Evolutionary conservation across 1,140 invertebrate genomes (phyloP).

Genomic region (Hypothenemus hampei): DNA sequence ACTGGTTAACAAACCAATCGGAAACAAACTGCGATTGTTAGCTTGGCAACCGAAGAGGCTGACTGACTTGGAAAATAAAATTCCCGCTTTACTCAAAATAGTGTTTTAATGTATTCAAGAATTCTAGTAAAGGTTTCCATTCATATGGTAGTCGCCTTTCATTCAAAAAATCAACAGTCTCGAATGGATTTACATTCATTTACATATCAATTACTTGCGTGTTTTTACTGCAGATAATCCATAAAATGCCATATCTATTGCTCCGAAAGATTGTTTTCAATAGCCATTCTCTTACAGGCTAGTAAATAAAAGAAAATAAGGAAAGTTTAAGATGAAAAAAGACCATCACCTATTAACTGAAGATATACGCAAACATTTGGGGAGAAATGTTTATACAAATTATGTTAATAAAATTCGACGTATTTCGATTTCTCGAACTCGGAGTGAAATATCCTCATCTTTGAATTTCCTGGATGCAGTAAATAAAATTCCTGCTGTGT

Average conservation of each 20-base stretch:
- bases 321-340: too few relatives aligned
- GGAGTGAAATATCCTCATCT: too few relatives aligned
- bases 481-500: slow-evolving; percentile 3
- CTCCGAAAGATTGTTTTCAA: too few relatives aligned
- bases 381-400: too few relatives aligned
- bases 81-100: background rate
- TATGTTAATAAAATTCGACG: too few relatives aligned
- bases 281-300: too few relatives aligned
- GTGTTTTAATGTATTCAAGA: slow-evolving; percentile 9
- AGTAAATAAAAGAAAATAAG: too few relatives aligned
- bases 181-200: slow-evolving; percentile 18
- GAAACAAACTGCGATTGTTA: background rate
- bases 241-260: too few relatives aligned
- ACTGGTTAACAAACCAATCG: background rate
- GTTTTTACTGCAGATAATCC: too few relatives aligned
- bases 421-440: too few relatives aligned
- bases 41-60: background rate
- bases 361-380: too few relatives aligned
- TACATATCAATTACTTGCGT: slow-evolving; percentile 16
- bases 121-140: slow-evolving; percentile 13
- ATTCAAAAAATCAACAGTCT: slow-evolving; percentile 14
- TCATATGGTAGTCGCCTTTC: slow-evolving; percentile 4
- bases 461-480: slow-evolving; percentile 2
- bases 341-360: too few relatives aligned
- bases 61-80: slow-evolving; percentile 3